Conservation (phyloP, 2,113 vertebrate species). For the Phalacrocorax aristotelis region DNA sequence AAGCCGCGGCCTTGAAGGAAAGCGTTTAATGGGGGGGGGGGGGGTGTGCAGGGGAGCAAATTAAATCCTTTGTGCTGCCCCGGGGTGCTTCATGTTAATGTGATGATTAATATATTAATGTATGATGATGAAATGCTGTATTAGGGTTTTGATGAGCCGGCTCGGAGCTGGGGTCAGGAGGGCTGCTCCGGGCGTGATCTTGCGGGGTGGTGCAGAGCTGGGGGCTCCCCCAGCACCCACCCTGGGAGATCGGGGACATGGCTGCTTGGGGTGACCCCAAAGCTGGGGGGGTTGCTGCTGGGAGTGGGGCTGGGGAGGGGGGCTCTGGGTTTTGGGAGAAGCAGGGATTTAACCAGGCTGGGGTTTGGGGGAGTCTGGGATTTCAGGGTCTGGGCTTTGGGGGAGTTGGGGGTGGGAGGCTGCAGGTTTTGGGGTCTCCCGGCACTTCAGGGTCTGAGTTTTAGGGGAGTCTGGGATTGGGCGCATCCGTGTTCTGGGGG, state of each 20-base stretch:
- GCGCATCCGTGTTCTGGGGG: neutral
- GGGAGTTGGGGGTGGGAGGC: no score
- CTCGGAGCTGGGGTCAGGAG: neutral
- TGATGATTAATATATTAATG: neutral
- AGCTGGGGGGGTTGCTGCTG: neutral
- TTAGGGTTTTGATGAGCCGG: neutral
- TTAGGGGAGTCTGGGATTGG: neutral
- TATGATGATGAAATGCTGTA: neutral
- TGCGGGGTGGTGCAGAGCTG: neutral
- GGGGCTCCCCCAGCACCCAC: neutral
- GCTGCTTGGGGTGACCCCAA: neutral
- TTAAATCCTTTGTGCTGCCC: neutral
- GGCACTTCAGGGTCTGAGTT: neutral
- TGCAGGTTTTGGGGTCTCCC: neutral
- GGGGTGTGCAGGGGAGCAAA: neutral
- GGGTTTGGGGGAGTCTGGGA: neutral
- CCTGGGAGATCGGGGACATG: neutral
- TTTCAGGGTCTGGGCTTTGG: no score
- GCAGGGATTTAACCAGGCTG: no score
- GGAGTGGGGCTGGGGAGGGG: neutral
- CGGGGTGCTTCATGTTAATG: neutral
- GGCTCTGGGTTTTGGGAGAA: neutral
- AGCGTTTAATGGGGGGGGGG: neutral
- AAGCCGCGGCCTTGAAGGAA: neutral
- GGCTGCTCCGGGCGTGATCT: neutral